phyloP scores from a whole-genome alignment of 2,113 vertebrate genomes.

The Phycodurus eques region DNA sequence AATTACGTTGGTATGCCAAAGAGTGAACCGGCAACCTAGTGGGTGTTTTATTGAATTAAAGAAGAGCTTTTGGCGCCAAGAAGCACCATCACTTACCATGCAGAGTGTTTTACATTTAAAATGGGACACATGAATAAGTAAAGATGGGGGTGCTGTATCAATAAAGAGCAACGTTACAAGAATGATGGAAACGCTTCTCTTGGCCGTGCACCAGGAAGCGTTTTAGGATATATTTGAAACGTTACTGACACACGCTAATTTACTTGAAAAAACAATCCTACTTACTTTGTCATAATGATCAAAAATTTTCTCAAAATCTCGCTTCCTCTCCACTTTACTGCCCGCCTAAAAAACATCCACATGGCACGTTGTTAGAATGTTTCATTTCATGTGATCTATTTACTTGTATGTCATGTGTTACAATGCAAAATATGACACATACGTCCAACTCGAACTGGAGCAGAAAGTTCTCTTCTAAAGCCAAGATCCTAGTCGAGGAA shows the following conservation, averaged over 20 bases:
- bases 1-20: constrained; percentile 6
- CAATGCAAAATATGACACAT: constrained; percentile 58
- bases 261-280: constrained; percentile 28
- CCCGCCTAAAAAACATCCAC: constrained; percentile 70
- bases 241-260: neutral
- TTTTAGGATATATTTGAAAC: neutral
- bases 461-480: constrained; percentile 93
- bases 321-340: constrained; percentile 82
- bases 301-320: constrained; percentile 96
- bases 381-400: neutral
- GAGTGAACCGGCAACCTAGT: constrained; percentile 26
- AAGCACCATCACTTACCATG: neutral
- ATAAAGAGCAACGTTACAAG: neutral
- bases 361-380: neutral
- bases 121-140: constrained; percentile 4
- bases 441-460: constrained; percentile 94
- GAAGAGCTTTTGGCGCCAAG: constrained; percentile 1
- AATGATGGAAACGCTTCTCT: neutral
- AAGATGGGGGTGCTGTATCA: neutral
- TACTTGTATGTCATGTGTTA: neutral
- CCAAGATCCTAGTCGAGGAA: constrained; percentile 80
- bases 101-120: neutral
- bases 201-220: neutral
- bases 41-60: constrained; percentile 26
- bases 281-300: constrained; percentile 93